Conservation (phyloP, 2,888 invertebrate genomes). For the Achlya flavicornis region DNA sequence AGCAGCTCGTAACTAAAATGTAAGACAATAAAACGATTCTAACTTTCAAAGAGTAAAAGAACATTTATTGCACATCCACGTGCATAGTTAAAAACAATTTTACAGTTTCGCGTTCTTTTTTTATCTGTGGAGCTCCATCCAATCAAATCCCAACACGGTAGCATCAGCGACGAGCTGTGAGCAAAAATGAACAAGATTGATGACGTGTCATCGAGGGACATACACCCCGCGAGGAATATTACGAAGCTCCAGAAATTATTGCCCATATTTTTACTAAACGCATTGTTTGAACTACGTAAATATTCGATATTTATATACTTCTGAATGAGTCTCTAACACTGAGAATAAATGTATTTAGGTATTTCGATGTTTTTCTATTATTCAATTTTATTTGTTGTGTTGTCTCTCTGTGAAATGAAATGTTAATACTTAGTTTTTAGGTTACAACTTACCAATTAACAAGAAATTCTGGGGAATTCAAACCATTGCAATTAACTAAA, state of each 20-base stretch:
- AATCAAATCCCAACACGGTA: slow-evolving; percentile 48
- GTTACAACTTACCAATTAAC: neutral
- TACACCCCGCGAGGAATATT: slow-evolving; percentile 26
- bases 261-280: slow-evolving; percentile 6
- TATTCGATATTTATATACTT: neutral
- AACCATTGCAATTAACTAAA: neutral
- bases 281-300: neutral
- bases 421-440: neutral
- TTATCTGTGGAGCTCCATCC: slow-evolving; percentile 37
- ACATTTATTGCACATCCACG: slow-evolving; percentile 6
- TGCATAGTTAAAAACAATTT: slow-evolving; percentile 9
- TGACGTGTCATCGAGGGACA: slow-evolving; percentile 43
- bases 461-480: neutral
- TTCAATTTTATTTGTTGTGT: too few species aligned
- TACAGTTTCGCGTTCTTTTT: slow-evolving; percentile 15
- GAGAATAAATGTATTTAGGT: too few species aligned
- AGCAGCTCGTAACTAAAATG: slow-evolving; percentile 7
- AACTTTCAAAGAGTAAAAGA: slow-evolving; percentile 9
- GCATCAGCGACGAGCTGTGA: slow-evolving; percentile 34
- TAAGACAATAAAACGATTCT: slow-evolving; percentile 3
- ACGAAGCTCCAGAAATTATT: slow-evolving; percentile 29
- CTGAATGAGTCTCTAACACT: neutral
- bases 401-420: too few species aligned
- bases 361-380: too few species aligned
- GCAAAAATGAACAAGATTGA: slow-evolving; percentile 65